Base-by-base conservation (phyloP, 2,113 vertebrate species). In the Myodes glareolus region DNA sequence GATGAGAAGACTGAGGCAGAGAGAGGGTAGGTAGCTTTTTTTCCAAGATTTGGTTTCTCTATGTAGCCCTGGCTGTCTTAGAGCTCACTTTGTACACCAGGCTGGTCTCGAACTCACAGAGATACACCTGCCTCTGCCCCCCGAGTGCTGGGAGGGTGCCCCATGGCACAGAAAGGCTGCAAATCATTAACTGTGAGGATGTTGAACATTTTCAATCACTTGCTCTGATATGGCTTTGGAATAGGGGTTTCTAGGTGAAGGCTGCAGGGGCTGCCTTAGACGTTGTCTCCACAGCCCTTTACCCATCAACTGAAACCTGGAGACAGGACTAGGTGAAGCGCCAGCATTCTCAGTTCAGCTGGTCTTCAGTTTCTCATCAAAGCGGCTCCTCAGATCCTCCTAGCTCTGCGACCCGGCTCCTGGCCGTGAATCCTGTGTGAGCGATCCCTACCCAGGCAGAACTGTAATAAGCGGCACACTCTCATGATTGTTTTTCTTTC, bases 141-240 rank as follows among this genome's bases (percentile, higher is more conserved):
- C 80, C 10, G 7, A 61, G 23, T 61, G 80, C 23, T 29, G 81
- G 36, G 36, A 84, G 23, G 27, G 45, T 50, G 39, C 27, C n/a
- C 39, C 7, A 39, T 39, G 17, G 17, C 33, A 11, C 39, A 36
- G 82, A 42, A 65, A 65, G 25, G 3, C 39, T 3, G 1, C 16
- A 19, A 93, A 10, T 5, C 23, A 12, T 45, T 47, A 29, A 58
- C 31, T 4, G 25, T 1, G 3, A 36, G 3, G 0, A 1, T 5
- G 1, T 25, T 4, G 9, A 17, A 39, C 68, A 0, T 63, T n/a
- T 65, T 25, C 5, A 25, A 12, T 45, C 19, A 50, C 12, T 82
- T 16, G 9, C 0, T 3, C 25, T 33, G 2, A 6, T 19, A 6
- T 14, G 14, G 29, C 14, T 65, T 47, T 21, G 0, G 19, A 3